phyloP scores from a whole-genome alignment of 2,113 vertebrate genomes.

The Rhabdomys dilectus region DNA sequence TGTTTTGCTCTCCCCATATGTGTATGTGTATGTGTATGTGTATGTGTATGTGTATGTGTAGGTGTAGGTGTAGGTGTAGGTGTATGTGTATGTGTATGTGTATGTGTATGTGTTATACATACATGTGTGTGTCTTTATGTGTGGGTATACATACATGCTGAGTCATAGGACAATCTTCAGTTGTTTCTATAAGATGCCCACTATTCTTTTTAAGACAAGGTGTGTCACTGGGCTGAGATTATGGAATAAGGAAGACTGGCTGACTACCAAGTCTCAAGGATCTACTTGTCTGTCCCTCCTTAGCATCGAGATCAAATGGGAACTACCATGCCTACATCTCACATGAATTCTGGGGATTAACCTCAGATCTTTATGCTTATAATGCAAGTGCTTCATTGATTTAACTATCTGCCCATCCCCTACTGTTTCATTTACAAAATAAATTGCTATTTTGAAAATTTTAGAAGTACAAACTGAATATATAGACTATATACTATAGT shows the following conservation, averaged over 20 bases:
- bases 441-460: background rate
- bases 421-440: conserved; percentile 18
- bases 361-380: background rate
- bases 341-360: background rate
- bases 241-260: too few relatives aligned
- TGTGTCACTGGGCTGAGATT: background rate
- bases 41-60: background rate
- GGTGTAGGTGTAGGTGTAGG: too few relatives aligned
- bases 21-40: background rate
- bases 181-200: background rate
- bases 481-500: background rate
- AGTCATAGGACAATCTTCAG: background rate
- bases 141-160: background rate
- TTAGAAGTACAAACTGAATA: background rate
- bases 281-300: background rate
- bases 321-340: background rate
- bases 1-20: background rate
- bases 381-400: background rate
- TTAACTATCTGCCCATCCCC: background rate
- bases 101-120: background rate
- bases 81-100: background rate
- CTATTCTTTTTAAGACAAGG: background rate
- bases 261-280: background rate
- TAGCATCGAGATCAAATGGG: background rate
- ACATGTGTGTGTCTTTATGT: background rate